Evolutionary conservation across 30 jellyfish, hydroid and myxozoan genomes (phyloP).

Genomic region (Sanderia malayensis): DNA sequence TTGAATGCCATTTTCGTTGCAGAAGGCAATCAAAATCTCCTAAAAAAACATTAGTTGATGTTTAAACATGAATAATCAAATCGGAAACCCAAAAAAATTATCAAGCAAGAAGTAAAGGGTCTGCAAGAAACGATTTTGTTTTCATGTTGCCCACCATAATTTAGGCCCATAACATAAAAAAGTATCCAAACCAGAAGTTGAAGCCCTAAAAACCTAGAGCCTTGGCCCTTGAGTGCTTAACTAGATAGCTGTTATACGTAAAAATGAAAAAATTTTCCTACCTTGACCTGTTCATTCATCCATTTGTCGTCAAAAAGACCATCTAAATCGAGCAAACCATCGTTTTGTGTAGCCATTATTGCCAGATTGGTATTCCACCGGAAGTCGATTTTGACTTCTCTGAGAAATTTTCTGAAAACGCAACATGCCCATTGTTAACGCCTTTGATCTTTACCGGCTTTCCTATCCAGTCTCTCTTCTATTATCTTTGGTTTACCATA

Average conservation of each 20-base stretch:
- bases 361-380: conserved; percentile 24
- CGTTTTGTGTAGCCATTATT: conserved; percentile 24
- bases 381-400: conserved; percentile 57
- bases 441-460: conserved; percentile 67
- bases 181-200: no score
- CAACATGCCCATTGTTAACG: conserved; percentile 54
- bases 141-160: conserved; percentile 6
- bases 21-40: conserved; percentile 27
- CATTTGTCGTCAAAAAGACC: conserved; percentile 47
- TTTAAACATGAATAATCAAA: neutral
- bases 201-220: no score
- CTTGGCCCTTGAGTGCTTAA: no score
- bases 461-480: no score
- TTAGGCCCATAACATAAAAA: neutral
- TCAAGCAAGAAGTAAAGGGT: conserved; percentile 11
- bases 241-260: neutral
- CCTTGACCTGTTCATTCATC: conserved; percentile 50
- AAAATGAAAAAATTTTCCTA: conserved; percentile 22
- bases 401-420: conserved; percentile 43
- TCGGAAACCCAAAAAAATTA: neutral
- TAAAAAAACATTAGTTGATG: neutral
- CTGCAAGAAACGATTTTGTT: conserved; percentile 17
- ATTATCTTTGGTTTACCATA: no score
- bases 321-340: conserved; percentile 39
- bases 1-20: conserved; percentile 25